These are phyloP conservation scores for Caenorhabditis sulstoni DNA, from an alignment of 2,888 invertebrate genomes.

Conservation along the genomic window DNA sequence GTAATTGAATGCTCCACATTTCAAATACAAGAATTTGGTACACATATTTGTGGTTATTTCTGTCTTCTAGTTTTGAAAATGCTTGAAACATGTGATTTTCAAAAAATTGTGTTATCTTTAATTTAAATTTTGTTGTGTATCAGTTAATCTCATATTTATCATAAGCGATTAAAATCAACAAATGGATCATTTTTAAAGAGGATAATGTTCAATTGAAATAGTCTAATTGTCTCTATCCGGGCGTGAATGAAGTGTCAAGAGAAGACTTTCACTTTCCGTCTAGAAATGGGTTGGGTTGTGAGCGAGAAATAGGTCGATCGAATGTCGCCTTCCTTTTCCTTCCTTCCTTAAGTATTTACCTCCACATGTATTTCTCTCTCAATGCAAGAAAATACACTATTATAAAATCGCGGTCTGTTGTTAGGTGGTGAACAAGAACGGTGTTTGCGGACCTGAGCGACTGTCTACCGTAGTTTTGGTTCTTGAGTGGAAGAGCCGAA, in stretches of 20 bases:
- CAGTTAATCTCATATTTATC: too few relatives aligned
- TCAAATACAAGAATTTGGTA: constrained; percentile 10
- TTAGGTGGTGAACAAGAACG: too few relatives aligned
- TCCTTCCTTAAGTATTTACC: constrained; percentile 3
- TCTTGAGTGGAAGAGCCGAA: too few relatives aligned
- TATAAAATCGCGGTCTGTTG: too few relatives aligned
- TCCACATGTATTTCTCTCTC: constrained; percentile 7
- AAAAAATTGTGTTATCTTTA: too few relatives aligned
- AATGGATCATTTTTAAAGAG: too few relatives aligned
- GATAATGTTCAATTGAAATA: neutral
- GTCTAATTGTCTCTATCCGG: neutral
- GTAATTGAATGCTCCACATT: constrained; percentile 20
- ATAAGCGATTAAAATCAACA: too few relatives aligned
- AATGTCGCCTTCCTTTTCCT: constrained; percentile 3
- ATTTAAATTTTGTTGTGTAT: too few relatives aligned
- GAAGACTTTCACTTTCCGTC: neutral
- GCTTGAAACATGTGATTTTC: constrained; percentile 11
- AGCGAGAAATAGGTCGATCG: constrained; percentile 9
- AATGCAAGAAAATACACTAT: constrained; percentile 8
- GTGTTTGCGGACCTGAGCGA: too few relatives aligned
- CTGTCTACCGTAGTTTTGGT: too few relatives aligned
- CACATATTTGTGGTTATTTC: constrained; percentile 28
- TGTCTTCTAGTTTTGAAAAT: constrained; percentile 10
- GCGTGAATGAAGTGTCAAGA: neutral
- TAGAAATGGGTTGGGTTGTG: neutral